A percentile compares a stretch with the other conserved stretches of the same genome.
These are phyloP conservation scores for Limosa lapponica DNA, from an alignment of 2,797 vertebrate species.

Conservation along the genomic window DNA sequence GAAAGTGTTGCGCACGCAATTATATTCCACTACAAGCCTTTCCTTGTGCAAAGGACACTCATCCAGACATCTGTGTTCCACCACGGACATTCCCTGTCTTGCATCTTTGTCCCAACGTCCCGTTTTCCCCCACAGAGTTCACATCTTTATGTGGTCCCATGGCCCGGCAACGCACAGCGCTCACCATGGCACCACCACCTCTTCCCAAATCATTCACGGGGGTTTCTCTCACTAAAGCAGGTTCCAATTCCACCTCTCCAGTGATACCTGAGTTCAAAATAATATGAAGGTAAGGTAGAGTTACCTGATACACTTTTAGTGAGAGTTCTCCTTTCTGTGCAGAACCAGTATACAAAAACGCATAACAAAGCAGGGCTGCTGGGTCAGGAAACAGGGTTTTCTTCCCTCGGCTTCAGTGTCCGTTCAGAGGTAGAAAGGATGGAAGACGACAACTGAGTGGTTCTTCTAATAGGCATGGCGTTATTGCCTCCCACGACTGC, in stretches of 20 bases:
- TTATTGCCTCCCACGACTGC: neutral
- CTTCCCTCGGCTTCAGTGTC: neutral
- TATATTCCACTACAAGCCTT: neutral
- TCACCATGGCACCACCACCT: no score
- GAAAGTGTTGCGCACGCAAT: neutral
- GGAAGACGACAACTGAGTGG: neutral
- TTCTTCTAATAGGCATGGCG: neutral
- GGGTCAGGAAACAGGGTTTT: neutral
- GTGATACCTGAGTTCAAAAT: accelerated
- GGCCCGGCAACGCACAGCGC: neutral
- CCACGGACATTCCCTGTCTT: neutral
- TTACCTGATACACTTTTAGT: neutral
- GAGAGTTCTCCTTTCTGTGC: neutral
- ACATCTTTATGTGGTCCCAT: accelerated
- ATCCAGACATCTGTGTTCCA: neutral
- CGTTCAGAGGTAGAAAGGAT: neutral
- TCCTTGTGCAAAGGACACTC: neutral
- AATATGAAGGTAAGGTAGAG: neutral
- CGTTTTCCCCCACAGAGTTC: neutral
- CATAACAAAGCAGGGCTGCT: neutral
- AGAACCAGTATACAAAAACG: neutral
- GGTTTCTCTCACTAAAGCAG: neutral
- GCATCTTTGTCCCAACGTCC: neutral
- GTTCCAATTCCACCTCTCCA: neutral
- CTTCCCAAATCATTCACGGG: no score